Conservation (phyloP, 2,888 invertebrate species). For the Linyphia triangularis region DNA sequence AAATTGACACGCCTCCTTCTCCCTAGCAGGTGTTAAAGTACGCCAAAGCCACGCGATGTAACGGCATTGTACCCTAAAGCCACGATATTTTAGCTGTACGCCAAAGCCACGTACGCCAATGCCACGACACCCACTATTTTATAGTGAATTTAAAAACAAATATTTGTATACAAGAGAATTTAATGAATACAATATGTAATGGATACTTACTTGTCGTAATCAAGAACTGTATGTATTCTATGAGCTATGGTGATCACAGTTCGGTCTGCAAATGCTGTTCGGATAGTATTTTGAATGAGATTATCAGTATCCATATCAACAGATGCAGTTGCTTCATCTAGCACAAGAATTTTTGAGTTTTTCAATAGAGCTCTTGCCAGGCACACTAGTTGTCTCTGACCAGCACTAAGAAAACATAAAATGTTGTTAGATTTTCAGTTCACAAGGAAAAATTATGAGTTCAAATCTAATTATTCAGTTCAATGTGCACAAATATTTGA, state of each 20-base stretch:
- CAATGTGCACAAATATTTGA: no score
- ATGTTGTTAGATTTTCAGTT: no score
- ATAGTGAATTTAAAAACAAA: no score
- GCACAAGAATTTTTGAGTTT: slow-evolving; percentile 81
- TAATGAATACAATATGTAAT: not conserved
- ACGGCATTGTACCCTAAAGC: no score
- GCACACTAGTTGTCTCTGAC: slow-evolving; percentile 82
- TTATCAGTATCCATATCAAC: slow-evolving; percentile 82
- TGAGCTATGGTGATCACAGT: slow-evolving; percentile 96
- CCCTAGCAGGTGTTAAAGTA: no score
- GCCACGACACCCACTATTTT: no score
- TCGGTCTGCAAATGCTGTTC: slow-evolving; percentile 90
- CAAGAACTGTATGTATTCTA: slow-evolving; percentile 94
- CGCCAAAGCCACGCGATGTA: no score
- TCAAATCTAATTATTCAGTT: no score
- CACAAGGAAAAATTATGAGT: no score
- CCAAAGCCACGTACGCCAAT: no score
- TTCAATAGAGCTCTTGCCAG: slow-evolving; percentile 81
- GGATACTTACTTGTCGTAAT: slow-evolving; percentile 84
- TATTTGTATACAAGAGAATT: not conserved
- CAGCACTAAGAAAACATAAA: slow-evolving; percentile 79
- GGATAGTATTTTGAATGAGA: slow-evolving; percentile 87
- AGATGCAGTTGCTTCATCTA: slow-evolving; percentile 83
- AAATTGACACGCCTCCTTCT: no score
- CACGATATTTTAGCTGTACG: no score